Percentiles rank a stretch among this genome's conserved stretches.
Conservation (phyloP, 2,797 vertebrate species). For the Pterois miles region DNA sequence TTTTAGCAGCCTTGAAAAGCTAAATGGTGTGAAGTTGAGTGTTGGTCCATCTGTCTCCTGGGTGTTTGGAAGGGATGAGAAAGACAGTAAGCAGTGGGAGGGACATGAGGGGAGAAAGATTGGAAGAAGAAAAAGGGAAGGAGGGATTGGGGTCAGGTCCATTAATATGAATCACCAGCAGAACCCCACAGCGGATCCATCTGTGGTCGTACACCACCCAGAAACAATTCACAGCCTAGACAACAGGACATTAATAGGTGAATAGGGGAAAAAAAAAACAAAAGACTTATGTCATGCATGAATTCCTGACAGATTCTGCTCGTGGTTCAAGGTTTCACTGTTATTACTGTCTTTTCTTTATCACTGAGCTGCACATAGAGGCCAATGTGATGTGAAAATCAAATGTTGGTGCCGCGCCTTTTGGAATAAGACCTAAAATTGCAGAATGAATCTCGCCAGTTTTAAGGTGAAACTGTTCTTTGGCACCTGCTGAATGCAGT, state of each 20-base stretch:
- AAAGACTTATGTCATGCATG: constrained; percentile 51
- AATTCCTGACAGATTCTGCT: constrained; percentile 46
- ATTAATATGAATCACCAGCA: constrained; percentile 82
- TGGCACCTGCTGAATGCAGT: not conserved
- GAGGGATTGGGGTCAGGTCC: constrained; percentile 72
- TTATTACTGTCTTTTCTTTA: constrained; percentile 20
- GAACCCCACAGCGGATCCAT: constrained; percentile 78
- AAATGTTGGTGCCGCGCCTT: constrained; percentile 2
- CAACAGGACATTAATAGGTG: constrained; percentile 64
- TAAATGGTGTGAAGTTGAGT: constrained; percentile 86
- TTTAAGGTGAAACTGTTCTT: constrained; percentile 11
- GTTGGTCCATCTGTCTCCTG: constrained; percentile 81
- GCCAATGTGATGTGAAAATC: constrained; percentile 22
- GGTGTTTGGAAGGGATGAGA: constrained; percentile 74
- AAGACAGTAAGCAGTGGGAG: constrained; percentile 64
- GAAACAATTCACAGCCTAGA: constrained; percentile 66
- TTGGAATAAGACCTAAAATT: not conserved
- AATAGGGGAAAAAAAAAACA: constrained; percentile 51
- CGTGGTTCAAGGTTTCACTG: constrained; percentile 31
- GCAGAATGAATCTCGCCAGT: not conserved
- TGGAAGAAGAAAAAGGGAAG: constrained; percentile 70
- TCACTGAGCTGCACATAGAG: not conserved
- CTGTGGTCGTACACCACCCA: constrained; percentile 63
- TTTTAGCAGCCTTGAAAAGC: constrained; percentile 82
- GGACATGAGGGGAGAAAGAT: constrained; percentile 41